Evolutionary conservation across 1,140 invertebrate species (phyloP).

Genomic region (Zaprionus africanus): DNA sequence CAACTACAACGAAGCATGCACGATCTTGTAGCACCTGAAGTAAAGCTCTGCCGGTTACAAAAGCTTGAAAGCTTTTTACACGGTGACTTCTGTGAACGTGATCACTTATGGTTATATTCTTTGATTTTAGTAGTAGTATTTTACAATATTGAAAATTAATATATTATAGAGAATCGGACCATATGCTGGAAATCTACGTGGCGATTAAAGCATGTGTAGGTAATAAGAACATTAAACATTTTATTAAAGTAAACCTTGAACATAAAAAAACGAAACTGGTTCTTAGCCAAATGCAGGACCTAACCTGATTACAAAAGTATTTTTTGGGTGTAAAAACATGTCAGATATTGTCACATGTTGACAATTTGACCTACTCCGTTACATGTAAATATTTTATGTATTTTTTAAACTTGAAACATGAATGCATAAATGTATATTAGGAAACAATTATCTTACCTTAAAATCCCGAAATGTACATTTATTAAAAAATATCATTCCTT

Average conservation of each 20-base stretch:
- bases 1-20: conserved; percentile 14
- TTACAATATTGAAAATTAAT: too few relatives aligned
- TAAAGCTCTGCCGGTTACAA: conserved; percentile 33
- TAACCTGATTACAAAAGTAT: neutral
- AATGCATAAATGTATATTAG: neutral
- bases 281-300: neutral
- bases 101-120: neutral
- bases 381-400: too few relatives aligned
- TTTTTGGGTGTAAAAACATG: neutral
- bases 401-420: neutral
- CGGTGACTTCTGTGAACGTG: neutral
- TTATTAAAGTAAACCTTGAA: neutral
- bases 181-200: too few relatives aligned
- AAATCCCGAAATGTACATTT: neutral
- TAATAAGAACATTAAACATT: neutral
- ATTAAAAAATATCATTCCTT: neutral
- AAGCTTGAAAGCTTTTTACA: conserved; percentile 4
- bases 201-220: neutral
- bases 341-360: neutral
- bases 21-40: conserved; percentile 21
- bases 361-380: neutral
- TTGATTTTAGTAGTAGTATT: too few relatives aligned
- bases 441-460: neutral
- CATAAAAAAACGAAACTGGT: neutral
- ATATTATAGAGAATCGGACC: too few relatives aligned